A percentile compares a stretch with the other conserved stretches of the same genome.
phyloP scores from a whole-genome alignment of 2,797 vertebrate genomes.

The Chrysocyon brachyurus region DNA sequence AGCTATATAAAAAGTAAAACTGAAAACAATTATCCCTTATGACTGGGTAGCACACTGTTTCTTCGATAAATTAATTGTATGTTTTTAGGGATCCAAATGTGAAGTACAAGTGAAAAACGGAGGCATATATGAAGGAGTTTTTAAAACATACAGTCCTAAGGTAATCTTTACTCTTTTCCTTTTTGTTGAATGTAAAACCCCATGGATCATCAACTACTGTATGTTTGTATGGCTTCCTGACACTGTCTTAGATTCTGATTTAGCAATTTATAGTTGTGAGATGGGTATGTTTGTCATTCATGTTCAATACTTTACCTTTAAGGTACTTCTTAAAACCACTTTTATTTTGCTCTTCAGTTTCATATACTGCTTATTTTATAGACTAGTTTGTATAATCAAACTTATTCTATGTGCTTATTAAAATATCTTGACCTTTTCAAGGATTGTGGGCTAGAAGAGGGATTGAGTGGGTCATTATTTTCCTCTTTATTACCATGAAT shows the following conservation, averaged over 20 bases:
- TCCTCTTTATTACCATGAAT: background rate
- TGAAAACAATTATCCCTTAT: background rate
- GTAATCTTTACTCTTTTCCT: slow-evolving; percentile 87
- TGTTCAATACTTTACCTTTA: background rate
- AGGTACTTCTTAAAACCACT: background rate
- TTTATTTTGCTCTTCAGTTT: slow-evolving; percentile 42
- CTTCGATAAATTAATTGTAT: slow-evolving; percentile 79
- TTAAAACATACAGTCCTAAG: slow-evolving; percentile 99
- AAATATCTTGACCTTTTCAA: slow-evolving; percentile 38
- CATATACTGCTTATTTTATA: slow-evolving; percentile 61
- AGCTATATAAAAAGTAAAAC: background rate
- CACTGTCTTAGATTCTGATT: background rate
- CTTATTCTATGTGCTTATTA: slow-evolving; percentile 28
- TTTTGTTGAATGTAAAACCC: background rate
- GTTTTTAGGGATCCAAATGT: slow-evolving; percentile 97
- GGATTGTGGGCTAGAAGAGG: background rate
- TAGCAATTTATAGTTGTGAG: background rate
- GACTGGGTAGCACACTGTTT: background rate
- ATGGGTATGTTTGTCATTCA: background rate
- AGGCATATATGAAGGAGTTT: slow-evolving; percentile 98
- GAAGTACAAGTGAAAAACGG: slow-evolving; percentile 99
- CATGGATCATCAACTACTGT: background rate
- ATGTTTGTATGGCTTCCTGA: slow-evolving; percentile 5
- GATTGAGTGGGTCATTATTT: background rate
- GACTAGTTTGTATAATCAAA: background rate